A percentile compares a stretch with the other conserved stretches of the same genome.
phyloP scores from a whole-genome alignment of 1,140 invertebrate genomes.

The Mylabris phalerata region DNA sequence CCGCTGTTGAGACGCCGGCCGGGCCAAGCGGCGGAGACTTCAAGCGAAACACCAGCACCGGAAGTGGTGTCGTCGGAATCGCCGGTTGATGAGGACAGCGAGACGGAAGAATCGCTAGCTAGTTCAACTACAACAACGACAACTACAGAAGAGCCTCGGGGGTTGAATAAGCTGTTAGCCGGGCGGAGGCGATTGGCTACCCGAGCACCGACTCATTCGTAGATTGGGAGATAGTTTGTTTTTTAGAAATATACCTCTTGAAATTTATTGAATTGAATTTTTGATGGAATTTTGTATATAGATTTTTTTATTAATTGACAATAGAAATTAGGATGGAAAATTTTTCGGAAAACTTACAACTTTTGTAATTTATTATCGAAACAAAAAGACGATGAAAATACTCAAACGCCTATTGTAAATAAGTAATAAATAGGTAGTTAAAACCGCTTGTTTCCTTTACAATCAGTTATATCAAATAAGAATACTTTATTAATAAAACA shows the following conservation, averaged over 20 bases:
- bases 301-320: neutral
- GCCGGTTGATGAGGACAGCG: constrained; percentile 43
- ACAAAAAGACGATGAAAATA: neutral
- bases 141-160: constrained; percentile 49
- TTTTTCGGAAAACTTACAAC: neutral
- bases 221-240: neutral
- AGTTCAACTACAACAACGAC: constrained; percentile 39
- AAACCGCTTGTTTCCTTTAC: too few species aligned
- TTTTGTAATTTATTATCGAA: neutral
- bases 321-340: constrained; percentile 2
- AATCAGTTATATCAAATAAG: neutral
- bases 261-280: too few species aligned
- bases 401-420: neutral
- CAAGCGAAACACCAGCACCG: constrained; percentile 29
- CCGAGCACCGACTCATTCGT: constrained; percentile 46
- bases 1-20: constrained; percentile 33
- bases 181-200: constrained; percentile 51
- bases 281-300: too few species aligned
- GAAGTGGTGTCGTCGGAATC: constrained; percentile 18
- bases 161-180: constrained; percentile 51
- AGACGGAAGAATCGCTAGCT: constrained; percentile 41
- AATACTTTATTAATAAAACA: neutral
- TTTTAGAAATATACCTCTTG: neutral
- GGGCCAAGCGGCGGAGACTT: constrained; percentile 28
- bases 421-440: too few species aligned